These are phyloP conservation scores for Pseudomyrmex gracilis DNA, from an alignment of 1,140 invertebrate genomes.

Conservation along the genomic window DNA sequence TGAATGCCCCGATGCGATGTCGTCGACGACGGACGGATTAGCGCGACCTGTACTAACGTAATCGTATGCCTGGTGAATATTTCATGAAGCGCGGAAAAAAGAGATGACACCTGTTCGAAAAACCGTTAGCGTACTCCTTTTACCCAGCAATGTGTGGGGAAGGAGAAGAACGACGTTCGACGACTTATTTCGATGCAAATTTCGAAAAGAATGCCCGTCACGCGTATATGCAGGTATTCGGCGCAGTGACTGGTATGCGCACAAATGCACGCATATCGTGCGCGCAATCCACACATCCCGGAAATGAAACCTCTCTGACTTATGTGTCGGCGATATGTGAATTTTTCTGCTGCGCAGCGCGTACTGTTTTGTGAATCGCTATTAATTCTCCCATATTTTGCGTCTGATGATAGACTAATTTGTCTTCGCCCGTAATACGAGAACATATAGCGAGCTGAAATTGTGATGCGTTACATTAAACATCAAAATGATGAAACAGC, in stretches of 20 bases:
- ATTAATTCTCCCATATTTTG: background rate
- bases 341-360: background rate
- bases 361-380: background rate
- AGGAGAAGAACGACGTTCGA: conserved; percentile 68
- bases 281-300: background rate
- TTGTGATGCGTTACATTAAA: background rate
- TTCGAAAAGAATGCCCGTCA: conserved; percentile 69
- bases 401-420: background rate
- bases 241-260: conserved; percentile 26
- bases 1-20: conserved; percentile 49
- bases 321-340: background rate
- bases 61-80: conserved; percentile 82
- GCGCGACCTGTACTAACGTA: conserved; percentile 69
- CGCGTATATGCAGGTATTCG: conserved; percentile 26
- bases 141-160: conserved; percentile 66
- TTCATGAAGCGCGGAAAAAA: conserved; percentile 81
- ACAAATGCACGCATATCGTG: background rate
- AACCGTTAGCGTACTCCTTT: conserved; percentile 81
- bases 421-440: background rate
- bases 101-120: conserved; percentile 82
- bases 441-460: background rate
- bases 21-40: conserved; percentile 72
- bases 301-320: conserved; percentile 12
- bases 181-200: conserved; percentile 82
- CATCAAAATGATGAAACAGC: background rate